Percentiles rank a stretch among this genome's conserved stretches.
phyloP scores from a whole-genome alignment of 2,888 invertebrate species.

The Idaea straminata region DNA sequence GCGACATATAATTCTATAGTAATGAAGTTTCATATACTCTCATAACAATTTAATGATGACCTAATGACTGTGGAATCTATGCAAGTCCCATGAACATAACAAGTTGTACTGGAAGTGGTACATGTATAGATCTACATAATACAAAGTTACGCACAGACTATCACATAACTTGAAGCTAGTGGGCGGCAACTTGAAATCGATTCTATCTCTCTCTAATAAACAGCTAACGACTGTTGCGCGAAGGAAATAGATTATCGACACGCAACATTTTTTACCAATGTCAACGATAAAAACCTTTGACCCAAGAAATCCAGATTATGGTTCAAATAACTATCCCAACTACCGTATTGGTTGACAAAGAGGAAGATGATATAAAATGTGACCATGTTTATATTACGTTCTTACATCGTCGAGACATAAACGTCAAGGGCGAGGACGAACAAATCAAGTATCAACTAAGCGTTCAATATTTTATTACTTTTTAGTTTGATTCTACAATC shows the following conservation, averaged over 20 bases:
- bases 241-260: conserved; percentile 33
- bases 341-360: not conserved
- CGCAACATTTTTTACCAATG: conserved; percentile 43
- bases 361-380: not conserved
- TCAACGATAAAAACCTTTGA: conserved; percentile 57
- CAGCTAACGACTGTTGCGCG: conserved; percentile 32
- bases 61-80: not conserved
- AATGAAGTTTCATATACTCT: not conserved
- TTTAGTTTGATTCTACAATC: not conserved
- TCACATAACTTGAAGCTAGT: conserved; percentile 48
- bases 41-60: not conserved
- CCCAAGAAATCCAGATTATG: conserved; percentile 38
- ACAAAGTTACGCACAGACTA: conserved; percentile 22
- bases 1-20: not conserved
- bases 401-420: conserved; percentile 8
- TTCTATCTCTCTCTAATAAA: conserved; percentile 39
- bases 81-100: not conserved
- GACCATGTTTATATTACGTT: not conserved
- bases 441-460: conserved; percentile 27
- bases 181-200: conserved; percentile 54
- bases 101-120: not conserved
- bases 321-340: conserved; percentile 1
- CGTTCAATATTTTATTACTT: not conserved
- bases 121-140: not conserved
- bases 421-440: conserved; percentile 53